Evolutionary conservation across 2,888 invertebrate genomes (phyloP), one percentile per base, ranked within the genome.

Genomic region (Caenorhabditis parvicauda): DNA sequence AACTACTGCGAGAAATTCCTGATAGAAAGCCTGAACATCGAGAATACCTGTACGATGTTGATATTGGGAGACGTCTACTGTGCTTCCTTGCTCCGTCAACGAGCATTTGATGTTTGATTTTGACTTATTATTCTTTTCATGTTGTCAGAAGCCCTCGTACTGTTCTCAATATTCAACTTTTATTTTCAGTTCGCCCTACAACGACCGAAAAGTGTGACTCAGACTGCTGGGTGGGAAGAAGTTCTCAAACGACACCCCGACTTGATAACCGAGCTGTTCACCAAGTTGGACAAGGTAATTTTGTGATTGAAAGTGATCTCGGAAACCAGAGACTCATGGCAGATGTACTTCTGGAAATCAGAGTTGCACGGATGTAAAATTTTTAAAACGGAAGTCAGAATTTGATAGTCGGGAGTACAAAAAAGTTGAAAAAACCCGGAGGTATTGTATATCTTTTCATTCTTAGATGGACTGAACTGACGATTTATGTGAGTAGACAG

Each of bases 21-120:
- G 43, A 70, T 80, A 17, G 71, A 72, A 48, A 73, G 67, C 27
- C 50, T 81, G 21, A 64, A 69, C 5, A 46, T 64, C 24, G 81
- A 80, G 5, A 80, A 80, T 54, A 76, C 72, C 27, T 81, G 81
- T 46, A 70, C 74, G 22, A 59, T 81, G 25, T 67, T 81, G 38
- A 76, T 81, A 41, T 62, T 81, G 4, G 72, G 74, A 42, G 81
- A 81, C 59, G 60, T 77, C 53, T 80, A 74, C 57, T 47, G 66
- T 17, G 76, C 79, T 6, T 57, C 62, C 2, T 54, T 59, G 7
- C 54, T 81, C 42, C 57, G 75, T 22, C 57, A 67, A 9, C 58
- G 73, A 22, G 72, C 77, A 17, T 69, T 81, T 38, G 74, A 64
- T 53, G 72, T 72, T n/a, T 32, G 44, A n/a, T n/a, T n/a, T n/a